Evolutionary conservation across 2,797 vertebrate species (phyloP).

Genomic region (Neopelma chrysocephalum): DNA sequence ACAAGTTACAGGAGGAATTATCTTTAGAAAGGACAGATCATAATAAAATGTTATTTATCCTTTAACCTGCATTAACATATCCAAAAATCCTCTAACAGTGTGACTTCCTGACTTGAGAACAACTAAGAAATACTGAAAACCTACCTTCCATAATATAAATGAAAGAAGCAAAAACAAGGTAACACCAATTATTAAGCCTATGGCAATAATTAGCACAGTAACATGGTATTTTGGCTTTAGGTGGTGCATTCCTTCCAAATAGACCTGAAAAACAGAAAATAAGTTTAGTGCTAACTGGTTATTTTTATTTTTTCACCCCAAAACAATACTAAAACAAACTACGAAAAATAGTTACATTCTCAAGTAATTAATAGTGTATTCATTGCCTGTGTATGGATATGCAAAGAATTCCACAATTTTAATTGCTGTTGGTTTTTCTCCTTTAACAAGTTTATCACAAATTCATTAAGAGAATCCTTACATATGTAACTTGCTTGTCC

Average conservation of each 20-base stretch:
- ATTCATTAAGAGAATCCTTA: slow-evolving; percentile 63
- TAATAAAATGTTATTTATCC: background rate
- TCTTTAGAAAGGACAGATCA: background rate
- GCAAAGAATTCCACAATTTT: background rate
- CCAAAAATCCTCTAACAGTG: background rate
- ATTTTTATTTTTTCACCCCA: fast-evolving
- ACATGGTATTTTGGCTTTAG: slow-evolving; percentile 81
- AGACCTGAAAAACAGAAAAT: slow-evolving; percentile 77
- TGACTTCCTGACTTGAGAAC: background rate
- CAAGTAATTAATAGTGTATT: background rate
- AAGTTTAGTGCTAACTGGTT: background rate
- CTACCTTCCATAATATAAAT: slow-evolving; percentile 90
- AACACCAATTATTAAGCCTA: slow-evolving; percentile 85
- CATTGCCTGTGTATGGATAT: background rate
- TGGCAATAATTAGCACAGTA: slow-evolving; percentile 80
- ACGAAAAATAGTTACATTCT: background rate
- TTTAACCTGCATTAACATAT: background rate
- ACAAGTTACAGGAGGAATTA: background rate
- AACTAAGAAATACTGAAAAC: background rate
- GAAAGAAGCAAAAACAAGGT: slow-evolving; percentile 84
- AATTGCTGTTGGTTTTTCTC: background rate
- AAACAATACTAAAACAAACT: background rate
- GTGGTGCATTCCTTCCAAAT: slow-evolving; percentile 86
- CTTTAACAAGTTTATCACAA: background rate
- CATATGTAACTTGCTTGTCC: slow-evolving; percentile 74